Evolutionary conservation across 2,113 vertebrate genomes (phyloP).

Genomic region (Cepphus grylle): DNA sequence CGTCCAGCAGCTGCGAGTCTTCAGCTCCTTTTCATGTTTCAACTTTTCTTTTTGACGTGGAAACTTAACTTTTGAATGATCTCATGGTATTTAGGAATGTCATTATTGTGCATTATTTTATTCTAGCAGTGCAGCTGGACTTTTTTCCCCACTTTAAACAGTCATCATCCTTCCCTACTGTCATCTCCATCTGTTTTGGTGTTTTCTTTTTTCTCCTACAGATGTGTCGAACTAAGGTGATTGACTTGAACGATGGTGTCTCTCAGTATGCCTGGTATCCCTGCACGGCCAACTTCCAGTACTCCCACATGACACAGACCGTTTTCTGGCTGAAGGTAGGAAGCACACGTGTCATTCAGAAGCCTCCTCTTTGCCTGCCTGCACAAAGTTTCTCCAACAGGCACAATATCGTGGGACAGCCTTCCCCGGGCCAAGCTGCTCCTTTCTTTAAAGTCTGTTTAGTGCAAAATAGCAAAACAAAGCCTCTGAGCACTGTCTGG

Average conservation of each 20-base stretch:
- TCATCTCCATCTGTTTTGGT: rapidly evolving
- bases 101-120: neutral
- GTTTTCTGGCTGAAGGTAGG: constrained; percentile 91
- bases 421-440: neutral
- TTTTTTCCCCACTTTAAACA: neutral
- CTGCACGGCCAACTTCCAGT: constrained; percentile 79
- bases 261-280: constrained; percentile 97
- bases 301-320: constrained; percentile 74
- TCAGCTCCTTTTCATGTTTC: neutral
- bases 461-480: neutral
- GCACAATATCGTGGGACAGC: neutral
- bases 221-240: constrained; percentile 93
- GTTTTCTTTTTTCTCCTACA: constrained; percentile 44
- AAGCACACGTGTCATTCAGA: neutral
- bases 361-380: neutral
- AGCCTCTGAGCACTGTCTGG: neutral
- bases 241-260: constrained; percentile 87
- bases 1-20: neutral
- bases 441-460: neutral
- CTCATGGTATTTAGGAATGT: neutral
- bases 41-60: neutral
- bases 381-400: neutral
- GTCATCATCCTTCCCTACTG: neutral
- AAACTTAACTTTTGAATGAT: neutral
- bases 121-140: neutral